These are phyloP conservation scores for Diorhabda carinulata DNA, from an alignment of 1,140 invertebrate species.

Conservation along the genomic window DNA sequence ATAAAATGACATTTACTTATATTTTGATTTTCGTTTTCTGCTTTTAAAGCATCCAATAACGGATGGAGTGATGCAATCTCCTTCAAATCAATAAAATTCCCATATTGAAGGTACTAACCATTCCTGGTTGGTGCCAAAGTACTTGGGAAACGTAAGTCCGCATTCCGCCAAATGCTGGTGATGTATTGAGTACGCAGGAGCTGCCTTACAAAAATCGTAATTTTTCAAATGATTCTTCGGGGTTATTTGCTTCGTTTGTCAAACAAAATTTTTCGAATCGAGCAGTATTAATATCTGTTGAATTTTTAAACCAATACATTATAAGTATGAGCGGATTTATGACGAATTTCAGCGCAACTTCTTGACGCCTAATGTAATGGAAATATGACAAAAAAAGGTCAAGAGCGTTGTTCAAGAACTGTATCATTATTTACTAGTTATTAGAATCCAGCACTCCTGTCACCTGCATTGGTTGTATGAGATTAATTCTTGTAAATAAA, in stretches of 20 bases:
- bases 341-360: no score
- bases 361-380: no score
- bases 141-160: conserved; percentile 8
- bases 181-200: conserved; percentile 15
- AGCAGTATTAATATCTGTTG: no score
- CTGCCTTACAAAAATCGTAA: not conserved
- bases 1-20: no score
- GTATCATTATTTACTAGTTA: conserved; percentile 22
- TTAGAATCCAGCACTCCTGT: conserved; percentile 33
- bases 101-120: conserved; percentile 3
- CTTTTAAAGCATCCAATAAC: not conserved
- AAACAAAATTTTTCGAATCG: no score
- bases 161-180: conserved; percentile 15
- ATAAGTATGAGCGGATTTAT: no score
- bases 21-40: conserved; percentile 4
- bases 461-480: conserved; percentile 35
- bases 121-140: conserved; percentile 11
- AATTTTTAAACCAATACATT: no score
- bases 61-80: not conserved
- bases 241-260: no score
- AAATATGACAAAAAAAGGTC: no score
- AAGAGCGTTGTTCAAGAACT: not conserved
- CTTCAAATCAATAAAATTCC: conserved; percentile 12
- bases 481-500: conserved; percentile 34
- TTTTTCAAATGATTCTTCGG: no score